A percentile compares a stretch with the other conserved stretches of the same genome.
phyloP scores from a whole-genome alignment of 2,797 vertebrate genomes.

The Pangasius krempfi region DNA sequence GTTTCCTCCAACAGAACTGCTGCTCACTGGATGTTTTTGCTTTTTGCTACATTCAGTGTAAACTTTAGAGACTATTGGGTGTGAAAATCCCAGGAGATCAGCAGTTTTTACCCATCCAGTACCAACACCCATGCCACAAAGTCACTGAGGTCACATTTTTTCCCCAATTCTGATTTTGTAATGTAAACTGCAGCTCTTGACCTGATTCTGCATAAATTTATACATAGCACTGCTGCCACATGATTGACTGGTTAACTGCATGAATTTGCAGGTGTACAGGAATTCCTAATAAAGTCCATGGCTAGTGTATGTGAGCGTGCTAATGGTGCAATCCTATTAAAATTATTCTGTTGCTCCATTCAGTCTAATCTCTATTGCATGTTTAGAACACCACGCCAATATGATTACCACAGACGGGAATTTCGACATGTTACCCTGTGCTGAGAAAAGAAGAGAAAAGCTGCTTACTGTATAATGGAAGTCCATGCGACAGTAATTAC shows the following conservation, averaged over 20 bases:
- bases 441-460: background rate
- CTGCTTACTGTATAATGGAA: background rate
- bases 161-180: background rate
- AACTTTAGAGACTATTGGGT: background rate
- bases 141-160: background rate
- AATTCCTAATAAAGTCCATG: background rate
- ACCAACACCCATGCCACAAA: background rate
- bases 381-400: conserved; percentile 3
- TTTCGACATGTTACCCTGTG: background rate
- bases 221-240: too few species aligned
- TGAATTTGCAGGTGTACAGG: background rate
- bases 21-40: background rate
- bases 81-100: background rate
- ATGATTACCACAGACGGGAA: background rate
- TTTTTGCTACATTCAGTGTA: background rate
- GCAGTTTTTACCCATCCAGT: background rate
- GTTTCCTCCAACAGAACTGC: background rate
- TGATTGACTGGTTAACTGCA: background rate
- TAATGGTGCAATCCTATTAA: background rate
- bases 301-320: background rate
- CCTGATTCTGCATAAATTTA: background rate
- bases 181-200: background rate
- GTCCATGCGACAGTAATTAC: background rate
- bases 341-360: background rate
- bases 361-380: background rate